Evolutionary conservation across 2,113 vertebrate species (phyloP), one percentile per base, ranked within the genome.

Genomic region (Takifugu flavidus): DNA sequence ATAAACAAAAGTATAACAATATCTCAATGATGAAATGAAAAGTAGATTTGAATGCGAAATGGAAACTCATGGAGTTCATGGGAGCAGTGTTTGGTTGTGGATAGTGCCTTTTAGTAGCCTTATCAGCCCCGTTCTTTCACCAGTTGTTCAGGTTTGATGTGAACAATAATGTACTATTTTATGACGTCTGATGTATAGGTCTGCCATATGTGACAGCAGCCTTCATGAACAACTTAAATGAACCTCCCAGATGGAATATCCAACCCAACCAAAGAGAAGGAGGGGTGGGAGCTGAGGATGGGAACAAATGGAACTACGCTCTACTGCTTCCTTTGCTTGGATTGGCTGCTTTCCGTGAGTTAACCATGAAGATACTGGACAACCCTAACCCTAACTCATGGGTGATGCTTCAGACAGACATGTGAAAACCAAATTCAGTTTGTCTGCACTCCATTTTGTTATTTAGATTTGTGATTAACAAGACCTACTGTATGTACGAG

Each of bases 311-410:
- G 96, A 98, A 98, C 85, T 98, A 98, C 45, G 96, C 96, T 10
- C 76, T 98, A 27, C 87, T 98, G 80, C 95, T 96, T 20, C 96
- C 96, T 5, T 95, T 96, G 95, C 88, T 98, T 83, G 96, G 94
- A 62, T 78, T 98, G 81, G 96, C 96, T 42, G 96, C 96, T 6
- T 98, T 98, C 82, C 94, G 96, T 98, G 88, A 96, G 96, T 94
- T 75, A 53, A 34, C 46, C 29, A 59, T 58, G 25, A 1, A 46
- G 26, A 51, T 46, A 6, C 25, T 6, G 3, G 14, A 49, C 12
- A 42, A 10, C 20, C 20, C 20, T 20, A 20, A 20, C 20, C 20
- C 20, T 20, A 58, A 58, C 45, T 10, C 27, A 51, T 55, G 42
- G 57, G 6, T 43, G 42, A 8, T 10, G 7, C 10, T 20, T 20